Percentiles rank a stretch among this genome's conserved stretches.
phyloP scores from a whole-genome alignment of 2,888 invertebrate genomes.

The Chalcosyrphus nemorum region DNA sequence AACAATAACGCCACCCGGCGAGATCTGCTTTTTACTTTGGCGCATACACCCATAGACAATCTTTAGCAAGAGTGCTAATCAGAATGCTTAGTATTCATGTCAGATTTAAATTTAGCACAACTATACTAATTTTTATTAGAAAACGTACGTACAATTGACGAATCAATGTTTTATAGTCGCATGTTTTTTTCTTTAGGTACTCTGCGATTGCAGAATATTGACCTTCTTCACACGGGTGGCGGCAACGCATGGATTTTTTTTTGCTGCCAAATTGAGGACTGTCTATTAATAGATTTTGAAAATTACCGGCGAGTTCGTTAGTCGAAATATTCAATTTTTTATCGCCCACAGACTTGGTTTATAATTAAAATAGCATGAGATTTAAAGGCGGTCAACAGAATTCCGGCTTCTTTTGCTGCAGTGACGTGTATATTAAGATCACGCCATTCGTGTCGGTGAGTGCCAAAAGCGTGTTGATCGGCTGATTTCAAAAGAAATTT shows the following conservation, averaged over 20 bases:
- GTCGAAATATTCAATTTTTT: background rate
- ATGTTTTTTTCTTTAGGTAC: background rate
- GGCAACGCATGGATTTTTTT: background rate
- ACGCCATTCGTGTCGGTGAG: background rate
- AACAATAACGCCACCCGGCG: conserved; percentile 16
- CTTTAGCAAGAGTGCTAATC: background rate
- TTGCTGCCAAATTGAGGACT: background rate
- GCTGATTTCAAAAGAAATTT: background rate
- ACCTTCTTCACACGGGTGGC: background rate
- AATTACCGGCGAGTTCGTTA: conserved; percentile 9
- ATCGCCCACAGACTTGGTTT: background rate
- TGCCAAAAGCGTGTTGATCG: conserved; percentile 21
- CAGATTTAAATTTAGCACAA: conserved; percentile 13
- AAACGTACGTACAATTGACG: background rate
- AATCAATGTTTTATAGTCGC: conserved; percentile 1
- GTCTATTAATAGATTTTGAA: background rate
- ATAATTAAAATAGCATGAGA: conserved; percentile 19
- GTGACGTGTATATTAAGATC: conserved; percentile 17
- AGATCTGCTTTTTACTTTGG: background rate
- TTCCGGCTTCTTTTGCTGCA: background rate
- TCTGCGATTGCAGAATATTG: background rate
- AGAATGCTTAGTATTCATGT: background rate
- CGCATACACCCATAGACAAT: background rate
- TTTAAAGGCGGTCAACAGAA: background rate
- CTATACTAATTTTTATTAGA: background rate